A percentile compares a stretch with the other conserved stretches of the same genome.
phyloP scores from a whole-genome alignment of 1,140 invertebrate genomes.

The Conus betulinus region DNA sequence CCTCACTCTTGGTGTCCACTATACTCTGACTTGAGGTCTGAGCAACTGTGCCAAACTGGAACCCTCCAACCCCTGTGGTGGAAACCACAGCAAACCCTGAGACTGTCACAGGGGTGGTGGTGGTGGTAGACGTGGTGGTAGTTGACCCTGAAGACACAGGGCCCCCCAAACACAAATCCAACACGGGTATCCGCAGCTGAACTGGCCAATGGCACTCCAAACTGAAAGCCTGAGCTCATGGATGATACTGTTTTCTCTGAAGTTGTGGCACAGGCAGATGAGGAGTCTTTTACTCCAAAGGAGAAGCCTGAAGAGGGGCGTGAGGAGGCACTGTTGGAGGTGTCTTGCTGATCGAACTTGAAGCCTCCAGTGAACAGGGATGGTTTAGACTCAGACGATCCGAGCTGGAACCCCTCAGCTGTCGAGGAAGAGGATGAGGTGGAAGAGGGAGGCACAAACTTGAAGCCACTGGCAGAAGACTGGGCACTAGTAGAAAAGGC shows the following conservation, averaged over 20 bases:
- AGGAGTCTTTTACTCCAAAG: conserved; percentile 7
- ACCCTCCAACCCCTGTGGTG: neutral
- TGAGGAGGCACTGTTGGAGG: conserved; percentile 6
- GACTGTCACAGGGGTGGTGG: neutral
- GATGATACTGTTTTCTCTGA: neutral
- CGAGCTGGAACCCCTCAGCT: neutral
- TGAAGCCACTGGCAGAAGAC: neutral
- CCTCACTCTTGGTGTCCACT: neutral
- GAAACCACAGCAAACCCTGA: neutral
- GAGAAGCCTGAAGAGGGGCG: neutral
- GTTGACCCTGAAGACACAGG: neutral
- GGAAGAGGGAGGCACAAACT: neutral
- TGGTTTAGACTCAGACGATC: neutral
- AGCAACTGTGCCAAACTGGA: neutral
- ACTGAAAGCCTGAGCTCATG: conserved; percentile 17
- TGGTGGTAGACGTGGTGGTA: neutral
- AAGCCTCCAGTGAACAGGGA: neutral
- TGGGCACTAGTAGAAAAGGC: neutral
- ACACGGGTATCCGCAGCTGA: neutral
- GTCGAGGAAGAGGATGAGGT: neutral
- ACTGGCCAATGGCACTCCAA: conserved; percentile 12
- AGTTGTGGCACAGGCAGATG: neutral
- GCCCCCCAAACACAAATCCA: conserved; percentile 7
- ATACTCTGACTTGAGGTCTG: neutral
- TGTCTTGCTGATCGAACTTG: neutral